Conservation (phyloP, 2,797 vertebrate species). For the Sus cebifrons region DNA sequence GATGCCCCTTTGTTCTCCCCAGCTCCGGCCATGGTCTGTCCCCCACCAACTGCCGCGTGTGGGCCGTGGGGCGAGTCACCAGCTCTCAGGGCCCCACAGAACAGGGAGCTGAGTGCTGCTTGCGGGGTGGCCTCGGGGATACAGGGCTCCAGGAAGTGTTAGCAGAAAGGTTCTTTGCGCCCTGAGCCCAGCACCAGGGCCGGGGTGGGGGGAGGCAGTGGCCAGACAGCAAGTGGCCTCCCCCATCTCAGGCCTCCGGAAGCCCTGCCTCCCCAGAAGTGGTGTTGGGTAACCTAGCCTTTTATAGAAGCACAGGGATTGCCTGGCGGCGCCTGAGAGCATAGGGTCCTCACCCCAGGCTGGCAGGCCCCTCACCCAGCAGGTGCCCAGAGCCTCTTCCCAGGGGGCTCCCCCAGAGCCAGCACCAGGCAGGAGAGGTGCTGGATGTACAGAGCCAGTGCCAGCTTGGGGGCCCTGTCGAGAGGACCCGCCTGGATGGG, state of each 20-base stretch:
- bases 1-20: neutral
- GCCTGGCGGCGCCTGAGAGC: neutral
- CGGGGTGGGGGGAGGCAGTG: fast-evolving
- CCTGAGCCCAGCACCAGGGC: fast-evolving
- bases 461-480: fast-evolving
- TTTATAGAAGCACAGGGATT: neutral
- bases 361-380: neutral
- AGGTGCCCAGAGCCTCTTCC: neutral
- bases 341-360: neutral
- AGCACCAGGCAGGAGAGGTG: neutral
- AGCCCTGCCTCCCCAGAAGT: neutral
- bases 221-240: fast-evolving
- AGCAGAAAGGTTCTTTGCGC: neutral
- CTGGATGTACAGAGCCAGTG: neutral
- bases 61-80: fast-evolving
- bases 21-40: neutral
- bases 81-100: too few species aligned
- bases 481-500: neutral
- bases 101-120: fast-evolving
- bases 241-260: fast-evolving
- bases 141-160: too few species aligned
- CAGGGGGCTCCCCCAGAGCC: neutral
- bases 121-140: neutral
- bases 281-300: neutral
- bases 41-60: neutral